A percentile compares a stretch with the other conserved stretches of the same genome.
Conservation (phyloP, 2,113 vertebrate genomes). For the Oncorhynchus mykiss region DNA sequence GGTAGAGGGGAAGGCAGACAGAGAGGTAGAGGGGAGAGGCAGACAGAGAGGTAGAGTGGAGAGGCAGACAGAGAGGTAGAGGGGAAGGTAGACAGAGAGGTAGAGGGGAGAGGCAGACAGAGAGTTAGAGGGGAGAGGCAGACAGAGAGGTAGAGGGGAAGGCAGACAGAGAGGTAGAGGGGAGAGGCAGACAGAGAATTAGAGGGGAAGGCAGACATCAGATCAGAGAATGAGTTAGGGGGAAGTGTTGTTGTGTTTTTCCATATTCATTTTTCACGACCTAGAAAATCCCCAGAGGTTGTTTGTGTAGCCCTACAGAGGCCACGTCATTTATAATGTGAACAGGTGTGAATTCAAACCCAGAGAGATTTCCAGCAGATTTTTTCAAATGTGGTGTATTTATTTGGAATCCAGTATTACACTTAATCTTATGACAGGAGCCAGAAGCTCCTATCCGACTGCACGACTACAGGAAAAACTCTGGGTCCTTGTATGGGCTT, state of each 20-base stretch:
- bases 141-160: too few relatives aligned
- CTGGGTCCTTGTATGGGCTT: too few relatives aligned
- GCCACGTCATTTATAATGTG: background rate
- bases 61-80: too few relatives aligned
- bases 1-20: too few relatives aligned
- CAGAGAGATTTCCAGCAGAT: background rate
- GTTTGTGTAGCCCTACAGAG: conserved; percentile 1
- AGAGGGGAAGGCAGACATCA: background rate
- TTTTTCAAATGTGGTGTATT: background rate
- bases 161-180: background rate
- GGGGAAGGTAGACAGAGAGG: too few relatives aligned
- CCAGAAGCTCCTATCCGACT: too few relatives aligned
- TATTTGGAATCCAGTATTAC: background rate
- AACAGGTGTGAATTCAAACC: background rate
- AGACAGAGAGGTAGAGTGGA: too few relatives aligned
- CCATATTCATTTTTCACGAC: background rate
- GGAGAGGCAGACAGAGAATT: background rate
- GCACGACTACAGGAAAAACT: too few relatives aligned
- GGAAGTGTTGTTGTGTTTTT: background rate
- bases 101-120: too few relatives aligned
- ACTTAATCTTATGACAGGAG: background rate
- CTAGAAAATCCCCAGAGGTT: background rate
- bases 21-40: too few relatives aligned
- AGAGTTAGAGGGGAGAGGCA: too few relatives aligned
- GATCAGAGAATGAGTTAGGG: background rate